Percentiles rank a stretch among this genome's conserved stretches.
phyloP scores from a whole-genome alignment of 1,140 invertebrate species.

The Trigoniulus corallinus region DNA sequence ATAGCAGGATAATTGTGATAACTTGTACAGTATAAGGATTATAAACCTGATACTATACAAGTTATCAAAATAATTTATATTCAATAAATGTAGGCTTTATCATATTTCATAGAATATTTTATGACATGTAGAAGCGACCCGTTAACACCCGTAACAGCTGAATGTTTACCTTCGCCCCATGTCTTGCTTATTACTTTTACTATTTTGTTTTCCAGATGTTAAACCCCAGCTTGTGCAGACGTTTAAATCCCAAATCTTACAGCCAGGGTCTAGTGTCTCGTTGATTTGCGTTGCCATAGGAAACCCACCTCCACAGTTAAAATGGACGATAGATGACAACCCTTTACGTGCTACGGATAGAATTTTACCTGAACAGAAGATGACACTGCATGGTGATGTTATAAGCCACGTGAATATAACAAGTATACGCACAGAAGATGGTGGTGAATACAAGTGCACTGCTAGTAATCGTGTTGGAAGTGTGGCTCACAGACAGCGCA shows the following conservation, averaged over 20 bases:
- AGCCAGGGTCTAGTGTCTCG: constrained; percentile 39
- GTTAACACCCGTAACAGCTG: too few species aligned
- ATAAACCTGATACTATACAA: too few species aligned
- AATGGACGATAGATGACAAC: constrained; percentile 48
- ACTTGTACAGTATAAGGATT: too few species aligned
- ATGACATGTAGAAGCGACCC: too few species aligned
- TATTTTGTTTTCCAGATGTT: constrained; percentile 44
- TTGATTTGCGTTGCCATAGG: constrained; percentile 47
- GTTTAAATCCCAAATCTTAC: constrained; percentile 64
- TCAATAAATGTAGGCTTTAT: too few species aligned
- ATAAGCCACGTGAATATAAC: constrained; percentile 45
- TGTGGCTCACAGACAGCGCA: constrained; percentile 40
- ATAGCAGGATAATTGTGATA: too few species aligned
- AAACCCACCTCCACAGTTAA: constrained; percentile 43
- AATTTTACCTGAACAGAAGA: constrained; percentile 1
- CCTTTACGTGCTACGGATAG: constrained; percentile 33
- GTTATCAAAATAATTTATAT: too few species aligned
- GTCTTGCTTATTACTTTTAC: too few species aligned
- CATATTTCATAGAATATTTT: too few species aligned
- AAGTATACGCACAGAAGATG: constrained; percentile 39
- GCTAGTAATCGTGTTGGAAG: constrained; percentile 47
- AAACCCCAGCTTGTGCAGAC: constrained; percentile 62
- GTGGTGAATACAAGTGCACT: constrained; percentile 51
- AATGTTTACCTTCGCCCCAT: too few species aligned
- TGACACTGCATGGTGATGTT: constrained; percentile 15